Evolutionary conservation across 2,888 invertebrate genomes (phyloP), one percentile per base, ranked within the genome.

Genomic region (Sminthurides aquaticus): DNA sequence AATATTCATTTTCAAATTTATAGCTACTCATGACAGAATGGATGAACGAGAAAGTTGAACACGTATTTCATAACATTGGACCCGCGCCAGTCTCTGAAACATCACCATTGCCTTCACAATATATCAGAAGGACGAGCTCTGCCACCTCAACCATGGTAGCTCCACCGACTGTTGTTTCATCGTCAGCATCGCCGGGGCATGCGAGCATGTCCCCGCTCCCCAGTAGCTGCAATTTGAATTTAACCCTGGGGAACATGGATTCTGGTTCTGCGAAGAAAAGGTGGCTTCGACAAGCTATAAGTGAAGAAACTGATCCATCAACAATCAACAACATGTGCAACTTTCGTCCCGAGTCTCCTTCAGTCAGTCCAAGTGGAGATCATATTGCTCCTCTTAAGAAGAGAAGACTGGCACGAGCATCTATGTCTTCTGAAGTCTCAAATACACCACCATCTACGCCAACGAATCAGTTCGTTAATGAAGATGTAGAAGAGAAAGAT

Each of bases 271-370:
- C 95, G 0, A 96, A 96, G 79, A 96, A 96, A 79, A 84, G 96
- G 1, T 96, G 96, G 96, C 80, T 96, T 56, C 81, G 95, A 11
- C 96, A 96, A 79, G 96, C 96, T 0, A 96, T 96, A 75, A 91
- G 90, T 75, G 96, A 96, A 77, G 92, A 93, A 78, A 75, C 76
- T 3, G 76, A 76, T 18, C 71, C 74, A 74, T 43, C 43, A 8
- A 11, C 43, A 11, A 15, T 27, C 49, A 64, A 65, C 5, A 58
- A 49, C 25, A 64, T 20, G 24, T 5, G 3, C 1, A 65, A 56
- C 58, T 69, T 69, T 11, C 57, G 71, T 49, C 74, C 72, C 2
- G 66, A 65, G 48, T 71, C 72, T n/a, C 74, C 74, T 2, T 48
- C 49, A 22, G 48, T 60, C 1, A 20, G 20, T 29, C 29, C 11